Base-by-base conservation (phyloP, 2,888 invertebrate genomes). In the Pterostichus madidus region DNA sequence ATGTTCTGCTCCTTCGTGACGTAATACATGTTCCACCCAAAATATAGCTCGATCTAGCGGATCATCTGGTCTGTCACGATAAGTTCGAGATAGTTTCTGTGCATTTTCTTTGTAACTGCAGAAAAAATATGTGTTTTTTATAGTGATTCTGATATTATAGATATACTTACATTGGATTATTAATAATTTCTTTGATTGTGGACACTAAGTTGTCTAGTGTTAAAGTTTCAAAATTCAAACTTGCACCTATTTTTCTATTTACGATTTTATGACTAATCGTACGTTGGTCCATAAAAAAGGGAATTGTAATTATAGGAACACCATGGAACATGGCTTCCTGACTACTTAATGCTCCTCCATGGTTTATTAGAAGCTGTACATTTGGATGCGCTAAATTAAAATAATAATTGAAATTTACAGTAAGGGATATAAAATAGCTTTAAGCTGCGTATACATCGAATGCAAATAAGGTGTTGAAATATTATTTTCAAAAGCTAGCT, bases 281-380 rank as follows among this genome's bases (percentile, higher is more conserved):
- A 17, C 85, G 83, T 82, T 89, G 89, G 83, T 89, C 89, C 0
- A 85, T 83, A 75, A 86, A 87, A 35, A 89, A 85, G 4, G 89
- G 89, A 2, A 89, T 86, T 2, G 87, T 84, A 0, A 87, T 64
- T 8, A 86, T 46, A 17, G 87, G 87, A 5, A 86, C 84, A 5
- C 86, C 86, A 52, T 85, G 85, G 68, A 85, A 85, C 10, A 86
- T 84, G 0, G 86, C 85, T 83, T 87, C 87, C 64, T 88, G 84
- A 83, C 83, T 75, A 86, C 85, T 83, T 85, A 89, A 32, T 85
- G 86, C 71, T 84, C 89, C 86, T 85, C 87, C 85, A 52, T 87
- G 87, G 1, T 84, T 85, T 15, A 87, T 85, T 68, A 87, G 86
- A 7, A 86, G 49, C 81, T 85, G 86, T 6, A 84, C 83, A 46